These are phyloP conservation scores for Hoplostethus atlanticus DNA, from an alignment of 2,797 vertebrate genomes.

Conservation along the genomic window DNA sequence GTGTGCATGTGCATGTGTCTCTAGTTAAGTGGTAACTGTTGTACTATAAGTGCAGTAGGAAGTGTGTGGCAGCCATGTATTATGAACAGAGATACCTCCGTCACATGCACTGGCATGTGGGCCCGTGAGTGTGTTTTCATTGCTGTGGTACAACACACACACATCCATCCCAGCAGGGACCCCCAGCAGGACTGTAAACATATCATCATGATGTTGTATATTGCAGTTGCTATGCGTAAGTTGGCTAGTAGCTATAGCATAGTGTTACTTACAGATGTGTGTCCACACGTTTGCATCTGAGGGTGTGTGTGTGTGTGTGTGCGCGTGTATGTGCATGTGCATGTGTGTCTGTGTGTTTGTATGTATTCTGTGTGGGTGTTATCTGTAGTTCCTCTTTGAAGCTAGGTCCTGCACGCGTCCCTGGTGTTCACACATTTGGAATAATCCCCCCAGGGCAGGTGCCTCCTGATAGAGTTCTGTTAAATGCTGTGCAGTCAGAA, in stretches of 20 bases:
- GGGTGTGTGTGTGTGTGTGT: constrained; percentile 15
- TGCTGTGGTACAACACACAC: constrained; percentile 27
- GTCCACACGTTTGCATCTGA: constrained; percentile 33
- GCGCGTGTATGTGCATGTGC: constrained; percentile 3
- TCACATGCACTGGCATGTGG: constrained; percentile 72
- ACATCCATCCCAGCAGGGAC: constrained; percentile 27
- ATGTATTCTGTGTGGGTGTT: constrained; percentile 26
- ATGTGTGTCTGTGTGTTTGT: constrained; percentile 1
- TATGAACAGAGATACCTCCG: constrained; percentile 43
- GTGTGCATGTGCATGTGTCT: constrained; percentile 28
- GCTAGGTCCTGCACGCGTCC: constrained; percentile 50
- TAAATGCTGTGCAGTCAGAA: constrained; percentile 74
- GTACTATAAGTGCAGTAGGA: constrained; percentile 46
- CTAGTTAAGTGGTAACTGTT: constrained; percentile 59
- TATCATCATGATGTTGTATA: constrained; percentile 3
- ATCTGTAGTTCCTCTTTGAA: constrained; percentile 49
- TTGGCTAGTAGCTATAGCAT: constrained; percentile 25
- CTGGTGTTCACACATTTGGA: constrained; percentile 63
- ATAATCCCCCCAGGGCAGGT: constrained; percentile 66
- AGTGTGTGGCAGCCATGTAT: constrained; percentile 42
- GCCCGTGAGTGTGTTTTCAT: constrained; percentile 47
- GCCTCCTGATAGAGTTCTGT: constrained; percentile 68
- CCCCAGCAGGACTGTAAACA: constrained; percentile 50
- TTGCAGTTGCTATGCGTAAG: constrained; percentile 20
- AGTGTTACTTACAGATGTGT: constrained; percentile 35